Conservation (phyloP, 2,797 vertebrate genomes). For the Astyanax mexicanus region DNA sequence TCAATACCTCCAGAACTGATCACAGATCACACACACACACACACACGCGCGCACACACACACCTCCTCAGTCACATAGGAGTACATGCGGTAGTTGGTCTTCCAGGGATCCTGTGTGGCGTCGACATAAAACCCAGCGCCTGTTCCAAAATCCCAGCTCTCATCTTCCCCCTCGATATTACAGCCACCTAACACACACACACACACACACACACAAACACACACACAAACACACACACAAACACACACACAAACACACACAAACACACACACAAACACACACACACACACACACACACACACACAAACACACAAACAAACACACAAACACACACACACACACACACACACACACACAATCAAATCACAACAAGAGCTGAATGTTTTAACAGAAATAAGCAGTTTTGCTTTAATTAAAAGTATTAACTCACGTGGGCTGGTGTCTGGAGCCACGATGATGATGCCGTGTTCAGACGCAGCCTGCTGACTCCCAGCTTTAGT, state of each 20-base stretch:
- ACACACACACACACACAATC: no score
- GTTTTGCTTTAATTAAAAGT: no score
- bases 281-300: no score
- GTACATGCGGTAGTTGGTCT: conserved; percentile 95
- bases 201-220: no score
- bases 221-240: no score
- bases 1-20: background rate
- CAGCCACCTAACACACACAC: conserved; percentile 86
- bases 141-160: conserved; percentile 96
- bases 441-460: conserved; percentile 90
- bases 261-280: no score
- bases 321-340: no score
- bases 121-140: conserved; percentile 96
- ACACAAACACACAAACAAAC: no score
- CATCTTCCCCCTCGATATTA: conserved; percentile 92
- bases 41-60: conserved; percentile 41
- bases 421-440: conserved; percentile 91
- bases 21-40: background rate
- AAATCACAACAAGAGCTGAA: no score
- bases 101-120: conserved; percentile 93
- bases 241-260: no score
- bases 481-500: conserved; percentile 91
- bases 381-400: no score
- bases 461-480: conserved; percentile 86
- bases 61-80: conserved; percentile 94